Base-by-base conservation (phyloP, 2,113 vertebrate genomes). In the Chionodraco myersi region DNA sequence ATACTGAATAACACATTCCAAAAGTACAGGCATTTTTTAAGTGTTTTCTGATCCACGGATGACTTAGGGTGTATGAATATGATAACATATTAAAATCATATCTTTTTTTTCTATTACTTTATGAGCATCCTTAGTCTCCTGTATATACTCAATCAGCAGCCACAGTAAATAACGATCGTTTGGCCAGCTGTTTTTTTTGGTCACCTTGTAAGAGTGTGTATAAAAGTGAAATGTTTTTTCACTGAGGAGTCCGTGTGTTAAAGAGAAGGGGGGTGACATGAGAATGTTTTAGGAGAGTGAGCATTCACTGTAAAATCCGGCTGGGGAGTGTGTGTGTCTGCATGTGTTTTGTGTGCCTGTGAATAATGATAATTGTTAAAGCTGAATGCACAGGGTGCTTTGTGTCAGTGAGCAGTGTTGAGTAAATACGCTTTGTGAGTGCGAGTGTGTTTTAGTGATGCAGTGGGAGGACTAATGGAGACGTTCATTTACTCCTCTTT, bases 401-500 rank as follows among this genome's bases (percentile, higher is more conserved):
- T 58, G 74, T 88, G 84, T 79, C 72, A 75, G 65, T 36, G 49
- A 82, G 70, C 72, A 34, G 86, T 10, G 68, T 60, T 84, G 79
- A 77, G 83, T 88, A 88, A 86, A 91, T 80, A 82, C 45, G 73
- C 52, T 96, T 92, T 95, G 93, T 94, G 92, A 85, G 91, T 95
- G 93, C 94, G 92, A 85, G 91, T 41, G 36, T 41, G 36, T 92
- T 75, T 87, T 78, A 85, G 93, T 93, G 95, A 90, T 94, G 94
- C 93, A 94, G 96, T 95, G 95, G 96, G 95, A 96, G 94, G 91
- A 91, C 88, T 92, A 96, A 95, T 93, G 95, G 94, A 96, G 96
- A 96, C 93, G 93, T 96, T 93, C 90, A 93, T 96, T 96, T 93
- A 91, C 93, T 96, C 95, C 91, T 93, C 94, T 94, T 93, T 95